Evolutionary conservation across 1,140 invertebrate species (phyloP).

Genomic region (Listronotus bonariensis): DNA sequence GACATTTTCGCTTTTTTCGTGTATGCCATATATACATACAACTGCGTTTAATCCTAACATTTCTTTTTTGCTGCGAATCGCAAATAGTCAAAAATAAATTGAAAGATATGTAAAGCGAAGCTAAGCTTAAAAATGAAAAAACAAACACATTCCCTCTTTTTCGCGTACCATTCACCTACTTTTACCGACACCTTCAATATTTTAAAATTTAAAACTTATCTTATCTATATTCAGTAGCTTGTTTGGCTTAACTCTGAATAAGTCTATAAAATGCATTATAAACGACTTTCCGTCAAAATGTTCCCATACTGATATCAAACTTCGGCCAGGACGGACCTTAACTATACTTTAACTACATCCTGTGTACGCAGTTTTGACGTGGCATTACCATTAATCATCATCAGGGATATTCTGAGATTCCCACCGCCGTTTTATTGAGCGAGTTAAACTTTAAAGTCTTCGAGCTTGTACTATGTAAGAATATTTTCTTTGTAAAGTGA

Average conservation of each 20-base stretch:
- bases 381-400: conserved; percentile 8
- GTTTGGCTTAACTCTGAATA: neutral
- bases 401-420: conserved; percentile 7
- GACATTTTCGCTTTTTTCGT: too few relatives aligned
- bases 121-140: too few relatives aligned
- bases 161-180: too few relatives aligned
- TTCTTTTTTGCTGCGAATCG: too few relatives aligned
- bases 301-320: conserved; percentile 2
- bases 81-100: too few relatives aligned
- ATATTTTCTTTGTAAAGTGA: too few relatives aligned
- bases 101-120: too few relatives aligned
- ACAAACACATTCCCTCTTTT: too few relatives aligned
- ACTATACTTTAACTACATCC: conserved; percentile 6
- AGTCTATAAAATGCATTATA: conserved; percentile 3
- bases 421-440: conserved; percentile 4
- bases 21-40: too few relatives aligned
- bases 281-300: conserved; percentile 6
- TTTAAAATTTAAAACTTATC: neutral
- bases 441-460: conserved; percentile 1
- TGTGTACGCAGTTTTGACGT: conserved; percentile 1
- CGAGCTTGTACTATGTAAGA: neutral
- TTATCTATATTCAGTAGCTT: neutral
- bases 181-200: too few relatives aligned
- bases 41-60: too few relatives aligned
- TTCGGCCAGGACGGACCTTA: neutral